A percentile compares a stretch with the other conserved stretches of the same genome.
Evolutionary conservation across 2,888 invertebrate species (phyloP).

Genomic region (Margaritifera margaritifera): DNA sequence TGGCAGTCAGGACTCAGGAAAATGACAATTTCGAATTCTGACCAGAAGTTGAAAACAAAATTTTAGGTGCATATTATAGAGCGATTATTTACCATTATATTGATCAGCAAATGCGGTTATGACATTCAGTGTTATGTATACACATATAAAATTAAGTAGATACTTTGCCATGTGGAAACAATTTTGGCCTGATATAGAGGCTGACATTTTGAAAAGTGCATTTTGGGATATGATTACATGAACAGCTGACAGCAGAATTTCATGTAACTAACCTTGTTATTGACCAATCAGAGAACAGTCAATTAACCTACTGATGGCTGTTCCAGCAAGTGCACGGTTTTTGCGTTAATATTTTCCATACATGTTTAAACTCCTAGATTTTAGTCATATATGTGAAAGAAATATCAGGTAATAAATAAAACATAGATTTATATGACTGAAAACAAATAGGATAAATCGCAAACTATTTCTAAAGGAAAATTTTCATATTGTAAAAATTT

Average conservation of each 20-base stretch:
- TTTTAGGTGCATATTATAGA: neutral
- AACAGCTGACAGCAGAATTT: constrained; percentile 37
- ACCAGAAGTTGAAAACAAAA: too few species aligned
- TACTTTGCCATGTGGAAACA: constrained; percentile 13
- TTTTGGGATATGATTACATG: constrained; percentile 51
- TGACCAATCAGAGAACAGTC: constrained; percentile 39
- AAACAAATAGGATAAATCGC: too few species aligned
- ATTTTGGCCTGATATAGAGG: constrained; percentile 30
- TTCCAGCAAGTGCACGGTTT: constrained; percentile 9
- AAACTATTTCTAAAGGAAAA: too few species aligned
- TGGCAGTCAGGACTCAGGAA: too few species aligned
- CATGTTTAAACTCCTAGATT: too few species aligned
- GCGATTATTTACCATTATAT: constrained; percentile 19
- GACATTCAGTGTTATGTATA: constrained; percentile 18
- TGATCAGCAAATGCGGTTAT: constrained; percentile 16
- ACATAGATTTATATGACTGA: too few species aligned
- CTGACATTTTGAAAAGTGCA: constrained; percentile 49
- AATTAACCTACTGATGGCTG: constrained; percentile 29
- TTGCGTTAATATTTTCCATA: constrained; percentile 4
- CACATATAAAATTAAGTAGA: constrained; percentile 9
- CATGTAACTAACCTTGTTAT: constrained; percentile 42
- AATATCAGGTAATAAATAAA: too few species aligned
- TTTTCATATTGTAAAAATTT: too few species aligned
- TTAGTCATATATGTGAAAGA: too few species aligned
- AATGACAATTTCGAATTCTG: too few species aligned